Base-by-base conservation (phyloP, 2,113 vertebrate genomes). In the Baryphthengus martii region DNA sequence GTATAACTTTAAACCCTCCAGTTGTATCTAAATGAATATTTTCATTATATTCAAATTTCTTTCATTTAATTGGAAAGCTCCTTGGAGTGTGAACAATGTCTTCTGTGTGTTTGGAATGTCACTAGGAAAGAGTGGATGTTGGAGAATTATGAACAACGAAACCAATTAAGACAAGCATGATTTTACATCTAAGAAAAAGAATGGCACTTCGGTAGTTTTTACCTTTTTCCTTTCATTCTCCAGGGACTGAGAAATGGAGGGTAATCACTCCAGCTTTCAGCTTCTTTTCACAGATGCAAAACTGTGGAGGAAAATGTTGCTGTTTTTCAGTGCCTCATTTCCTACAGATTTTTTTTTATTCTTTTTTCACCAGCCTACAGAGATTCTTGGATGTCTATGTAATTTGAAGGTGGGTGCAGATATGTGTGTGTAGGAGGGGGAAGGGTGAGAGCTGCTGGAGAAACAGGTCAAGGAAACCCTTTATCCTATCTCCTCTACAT, bases 371-470 rank as follows among this genome's bases (percentile, higher is more conserved):
- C 86, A 81, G 5, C 84, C 77, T 87, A 73, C 88, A 68, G 86
- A 94, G 84, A 95, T 97, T 97, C 91, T 95, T 94, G 86, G 47
- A 74, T 85, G 84, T 78, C 1, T 91, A 65, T 80, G 86, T 96
- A 95, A 95, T 92, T 89, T 78, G 93, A 86, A 81, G 89, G 83
- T 95, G 91, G 86, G 73, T 82, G 93, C 67, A 95, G 95, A 95
- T 96, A 90, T 65, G 20, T 67, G 33, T 44, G 35, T 74, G 94
- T 87, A 52, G 96, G 93, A 95, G 91, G 76, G 23, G 33, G 47
- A 71, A 82, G 84, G 73, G 44, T 58, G 42, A 93, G 73, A 80
- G 86, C 63, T 89, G 90, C 88, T 88, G 88, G 39, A 74, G 89
- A 93, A 75, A 42, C 17, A 63, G 83, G 76, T 84, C 89, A 92